Conservation (phyloP, 2,888 invertebrate genomes). For the Onthophagus sagittarius region DNA sequence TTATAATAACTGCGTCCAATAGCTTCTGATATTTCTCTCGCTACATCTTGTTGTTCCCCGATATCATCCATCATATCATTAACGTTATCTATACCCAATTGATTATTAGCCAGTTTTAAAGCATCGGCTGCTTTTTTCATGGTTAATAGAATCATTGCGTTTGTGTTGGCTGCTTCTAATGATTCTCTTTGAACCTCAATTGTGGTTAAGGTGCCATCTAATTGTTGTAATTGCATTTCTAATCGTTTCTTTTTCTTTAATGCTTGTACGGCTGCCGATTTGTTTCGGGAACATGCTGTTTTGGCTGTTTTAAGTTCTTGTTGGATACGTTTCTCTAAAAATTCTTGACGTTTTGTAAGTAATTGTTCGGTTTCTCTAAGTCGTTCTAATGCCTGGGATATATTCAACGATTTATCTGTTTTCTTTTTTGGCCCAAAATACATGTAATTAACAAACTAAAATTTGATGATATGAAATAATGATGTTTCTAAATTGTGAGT, state of each 20-base stretch:
- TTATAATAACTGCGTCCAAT: not conserved
- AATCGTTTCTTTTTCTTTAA: not conserved
- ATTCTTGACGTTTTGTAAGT: not conserved
- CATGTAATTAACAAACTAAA: too few relatives aligned
- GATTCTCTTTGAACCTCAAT: slow-evolving; percentile 7
- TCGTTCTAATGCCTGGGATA: not conserved
- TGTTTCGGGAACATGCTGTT: not conserved
- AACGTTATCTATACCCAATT: not conserved
- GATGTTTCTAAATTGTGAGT: too few relatives aligned
- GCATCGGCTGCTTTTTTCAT: slow-evolving; percentile 8
- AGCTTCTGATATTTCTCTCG: slow-evolving; percentile 1
- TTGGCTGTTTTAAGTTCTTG: slow-evolving; percentile 1
- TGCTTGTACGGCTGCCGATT: not conserved
- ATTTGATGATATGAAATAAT: too few relatives aligned
- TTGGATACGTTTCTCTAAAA: not conserved
- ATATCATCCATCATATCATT: slow-evolving; percentile 8
- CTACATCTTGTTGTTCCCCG: slow-evolving; percentile 5
- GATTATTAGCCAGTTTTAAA: slow-evolving; percentile 3
- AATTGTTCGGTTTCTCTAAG: not conserved
- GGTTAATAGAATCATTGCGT: not conserved
- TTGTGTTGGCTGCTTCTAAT: not conserved
- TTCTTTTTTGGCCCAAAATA: not conserved
- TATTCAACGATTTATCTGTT: not conserved
- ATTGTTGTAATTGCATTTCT: not conserved
- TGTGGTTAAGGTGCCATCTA: slow-evolving; percentile 4